Evolutionary conservation across 92 coral and sea anemone species (phyloP).

Genomic region (Porites cylindrica): DNA sequence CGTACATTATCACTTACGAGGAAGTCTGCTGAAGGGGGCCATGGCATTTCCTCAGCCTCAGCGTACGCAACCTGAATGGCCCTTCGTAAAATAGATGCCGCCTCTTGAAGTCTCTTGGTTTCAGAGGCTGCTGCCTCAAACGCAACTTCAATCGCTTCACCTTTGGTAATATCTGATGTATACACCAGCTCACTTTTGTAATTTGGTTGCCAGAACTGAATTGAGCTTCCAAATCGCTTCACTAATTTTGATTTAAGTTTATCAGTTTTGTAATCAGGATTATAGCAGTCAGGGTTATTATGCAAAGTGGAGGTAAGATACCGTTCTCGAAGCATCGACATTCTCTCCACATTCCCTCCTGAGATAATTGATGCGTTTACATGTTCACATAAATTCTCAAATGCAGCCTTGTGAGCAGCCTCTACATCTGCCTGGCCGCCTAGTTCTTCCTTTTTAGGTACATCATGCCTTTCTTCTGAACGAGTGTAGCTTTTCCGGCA

Average conservation of each 20-base stretch:
- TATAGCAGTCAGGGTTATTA: background rate
- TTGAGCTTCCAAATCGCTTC: constrained; percentile 16
- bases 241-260: too few relatives aligned
- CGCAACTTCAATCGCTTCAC: background rate
- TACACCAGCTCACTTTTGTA: constrained; percentile 19
- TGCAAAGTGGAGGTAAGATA: background rate
- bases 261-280: background rate
- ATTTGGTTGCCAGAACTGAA: constrained; percentile 32
- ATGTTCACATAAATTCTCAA: constrained; percentile 35
- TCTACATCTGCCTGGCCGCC: constrained; percentile 18
- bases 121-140: background rate
- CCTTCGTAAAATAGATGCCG: background rate
- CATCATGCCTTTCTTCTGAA: too few relatives aligned
- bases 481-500: too few relatives aligned
- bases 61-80: background rate
- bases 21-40: background rate
- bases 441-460: background rate
- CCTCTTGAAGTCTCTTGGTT: background rate
- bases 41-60: background rate
- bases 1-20: background rate
- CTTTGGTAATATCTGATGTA: background rate
- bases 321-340: background rate
- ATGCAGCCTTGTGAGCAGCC: constrained; percentile 41
- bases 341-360: constrained; percentile 29
- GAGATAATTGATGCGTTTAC: constrained; percentile 1